Percentiles rank a stretch among this genome's conserved stretches.
Evolutionary conservation across 2,888 invertebrate species (phyloP).

Genomic region (Pterobdella sp.): DNA sequence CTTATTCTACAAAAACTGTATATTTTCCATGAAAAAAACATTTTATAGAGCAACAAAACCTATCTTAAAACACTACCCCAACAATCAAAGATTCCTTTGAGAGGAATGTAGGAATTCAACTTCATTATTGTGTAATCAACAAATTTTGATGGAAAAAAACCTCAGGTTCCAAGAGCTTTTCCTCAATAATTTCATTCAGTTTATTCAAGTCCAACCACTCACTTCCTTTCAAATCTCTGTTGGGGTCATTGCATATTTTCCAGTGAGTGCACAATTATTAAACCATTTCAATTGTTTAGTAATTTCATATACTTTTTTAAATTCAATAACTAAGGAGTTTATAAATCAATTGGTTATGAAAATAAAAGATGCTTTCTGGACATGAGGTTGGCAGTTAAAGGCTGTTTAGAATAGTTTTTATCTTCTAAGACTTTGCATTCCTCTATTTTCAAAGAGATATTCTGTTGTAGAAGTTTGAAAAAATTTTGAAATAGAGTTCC

Average conservation of each 20-base stretch:
- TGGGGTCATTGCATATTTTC: neutral
- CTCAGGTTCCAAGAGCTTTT: constrained; percentile 35
- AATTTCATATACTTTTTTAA: too few relatives aligned
- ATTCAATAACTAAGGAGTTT: too few relatives aligned
- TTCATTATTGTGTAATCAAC: neutral
- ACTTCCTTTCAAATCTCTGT: constrained; percentile 35
- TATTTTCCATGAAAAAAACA: neutral
- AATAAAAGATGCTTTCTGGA: neutral
- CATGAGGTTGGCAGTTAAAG: neutral
- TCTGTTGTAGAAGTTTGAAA: constrained; percentile 25
- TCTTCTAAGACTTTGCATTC: constrained; percentile 33
- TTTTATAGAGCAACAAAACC: too few relatives aligned
- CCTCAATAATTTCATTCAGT: constrained; percentile 38
- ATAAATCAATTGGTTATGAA: neutral
- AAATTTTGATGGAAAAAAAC: constrained; percentile 30
- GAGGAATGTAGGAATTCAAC: neutral
- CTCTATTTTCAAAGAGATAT: constrained; percentile 31
- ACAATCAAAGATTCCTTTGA: neutral
- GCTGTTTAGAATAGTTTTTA: neutral
- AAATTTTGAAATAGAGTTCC: too few relatives aligned
- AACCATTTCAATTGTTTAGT: too few relatives aligned
- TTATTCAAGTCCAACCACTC: constrained; percentile 30
- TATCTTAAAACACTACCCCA: too few relatives aligned
- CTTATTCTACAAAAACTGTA: neutral
- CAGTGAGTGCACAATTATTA: too few relatives aligned